These are phyloP conservation scores for Halyomorpha halys DNA, from an alignment of 1,140 invertebrate species.

Conservation along the genomic window DNA sequence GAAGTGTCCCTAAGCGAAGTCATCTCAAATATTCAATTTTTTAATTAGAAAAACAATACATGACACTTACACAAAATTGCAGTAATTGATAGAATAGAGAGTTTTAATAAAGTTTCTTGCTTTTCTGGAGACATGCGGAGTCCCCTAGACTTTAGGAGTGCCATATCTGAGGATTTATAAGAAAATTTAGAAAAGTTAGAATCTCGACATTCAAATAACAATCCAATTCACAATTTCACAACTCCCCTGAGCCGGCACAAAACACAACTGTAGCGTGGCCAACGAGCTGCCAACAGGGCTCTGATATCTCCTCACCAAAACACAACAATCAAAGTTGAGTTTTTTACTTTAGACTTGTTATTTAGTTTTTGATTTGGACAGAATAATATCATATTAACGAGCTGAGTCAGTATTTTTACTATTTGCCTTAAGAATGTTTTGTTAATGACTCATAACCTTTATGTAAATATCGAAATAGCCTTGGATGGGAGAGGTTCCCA, in stretches of 20 bases:
- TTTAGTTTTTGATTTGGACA: too few relatives aligned
- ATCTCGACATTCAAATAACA: neutral
- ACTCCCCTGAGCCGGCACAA: neutral
- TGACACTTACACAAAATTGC: slow-evolving; percentile 79
- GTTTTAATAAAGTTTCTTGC: slow-evolving; percentile 87
- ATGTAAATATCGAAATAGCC: neutral
- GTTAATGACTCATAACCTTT: too few relatives aligned
- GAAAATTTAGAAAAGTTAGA: neutral
- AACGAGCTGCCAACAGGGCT: neutral
- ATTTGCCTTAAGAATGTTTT: too few relatives aligned
- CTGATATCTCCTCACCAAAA: neutral
- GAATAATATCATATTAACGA: too few relatives aligned
- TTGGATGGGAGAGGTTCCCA: neutral
- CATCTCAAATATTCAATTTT: too few relatives aligned
- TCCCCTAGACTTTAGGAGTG: slow-evolving; percentile 27
- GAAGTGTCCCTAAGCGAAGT: too few relatives aligned
- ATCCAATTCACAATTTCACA: neutral
- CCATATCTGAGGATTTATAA: slow-evolving; percentile 14
- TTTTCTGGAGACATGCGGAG: slow-evolving; percentile 51
- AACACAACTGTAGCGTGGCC: slow-evolving; percentile 7
- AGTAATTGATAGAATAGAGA: slow-evolving; percentile 81
- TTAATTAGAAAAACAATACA: too few relatives aligned
- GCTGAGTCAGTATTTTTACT: too few relatives aligned
- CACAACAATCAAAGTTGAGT: too few relatives aligned
- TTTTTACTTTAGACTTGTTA: too few relatives aligned